Evolutionary conservation across 2,113 vertebrate genomes (phyloP).

Genomic region (Centropus unirufus): DNA sequence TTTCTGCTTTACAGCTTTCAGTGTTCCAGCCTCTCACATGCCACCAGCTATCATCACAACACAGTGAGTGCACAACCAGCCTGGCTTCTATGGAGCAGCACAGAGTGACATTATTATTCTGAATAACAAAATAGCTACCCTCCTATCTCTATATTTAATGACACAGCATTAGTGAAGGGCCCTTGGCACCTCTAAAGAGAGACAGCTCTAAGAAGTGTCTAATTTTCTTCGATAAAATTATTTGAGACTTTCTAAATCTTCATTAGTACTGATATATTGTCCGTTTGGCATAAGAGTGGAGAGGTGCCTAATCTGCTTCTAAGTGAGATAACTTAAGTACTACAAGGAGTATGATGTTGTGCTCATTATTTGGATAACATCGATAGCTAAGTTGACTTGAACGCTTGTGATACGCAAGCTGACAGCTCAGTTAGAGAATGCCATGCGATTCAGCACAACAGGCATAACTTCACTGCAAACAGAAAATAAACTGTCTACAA

Average conservation of each 20-base stretch:
- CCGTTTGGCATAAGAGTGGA: accelerated
- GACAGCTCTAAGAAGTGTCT: not conserved
- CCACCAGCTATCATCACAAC: not conserved
- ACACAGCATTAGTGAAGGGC: not conserved
- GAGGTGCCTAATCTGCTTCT: not conserved
- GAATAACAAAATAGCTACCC: not conserved
- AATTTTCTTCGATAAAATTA: not conserved
- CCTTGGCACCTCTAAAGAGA: not conserved
- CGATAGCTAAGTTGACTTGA: not conserved
- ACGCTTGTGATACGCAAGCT: not conserved
- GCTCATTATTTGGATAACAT: not conserved
- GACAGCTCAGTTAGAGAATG: not conserved
- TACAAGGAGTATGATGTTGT: not conserved
- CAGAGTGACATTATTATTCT: not conserved
- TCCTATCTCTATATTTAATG: not conserved
- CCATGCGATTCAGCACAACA: not conserved
- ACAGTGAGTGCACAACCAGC: not conserved
- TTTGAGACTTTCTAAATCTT: not conserved
- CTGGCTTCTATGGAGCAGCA: not conserved
- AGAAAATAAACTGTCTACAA: not conserved
- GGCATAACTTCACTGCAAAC: not conserved
- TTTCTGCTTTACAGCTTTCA: not conserved
- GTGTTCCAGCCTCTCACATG: not conserved
- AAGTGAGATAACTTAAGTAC: not conserved
- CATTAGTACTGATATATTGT: not conserved